A percentile compares a stretch with the other conserved stretches of the same genome.
These are phyloP conservation scores for Drosophila micromelanica DNA, from an alignment of 1,140 invertebrate species.

Conservation along the genomic window DNA sequence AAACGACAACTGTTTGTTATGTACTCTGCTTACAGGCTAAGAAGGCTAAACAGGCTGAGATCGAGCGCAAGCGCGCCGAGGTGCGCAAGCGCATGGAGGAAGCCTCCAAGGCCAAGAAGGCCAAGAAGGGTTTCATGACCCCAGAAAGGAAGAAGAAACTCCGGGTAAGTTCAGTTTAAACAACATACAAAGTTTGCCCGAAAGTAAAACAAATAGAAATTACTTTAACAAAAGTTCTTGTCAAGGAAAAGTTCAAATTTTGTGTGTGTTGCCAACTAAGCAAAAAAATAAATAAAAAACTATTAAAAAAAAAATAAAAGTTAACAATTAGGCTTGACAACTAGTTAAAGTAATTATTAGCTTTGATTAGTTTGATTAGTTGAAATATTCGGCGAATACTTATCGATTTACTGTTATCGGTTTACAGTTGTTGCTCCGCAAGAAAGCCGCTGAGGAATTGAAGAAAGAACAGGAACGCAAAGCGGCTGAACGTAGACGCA, in stretches of 20 bases:
- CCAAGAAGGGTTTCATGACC: conserved; percentile 99
- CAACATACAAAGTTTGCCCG: too few relatives aligned
- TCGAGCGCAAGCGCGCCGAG: conserved; percentile 97
- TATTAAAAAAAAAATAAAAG: too few relatives aligned
- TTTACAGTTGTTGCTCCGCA: conserved; percentile 96
- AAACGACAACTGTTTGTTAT: background rate
- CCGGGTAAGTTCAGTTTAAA: conserved; percentile 88
- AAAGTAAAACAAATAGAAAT: too few relatives aligned
- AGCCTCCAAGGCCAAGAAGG: conserved; percentile 97
- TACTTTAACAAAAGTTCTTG: too few relatives aligned
- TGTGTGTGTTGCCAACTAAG: too few relatives aligned
- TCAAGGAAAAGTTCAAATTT: too few relatives aligned
- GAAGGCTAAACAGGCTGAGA: conserved; percentile 97
- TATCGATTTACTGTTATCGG: background rate
- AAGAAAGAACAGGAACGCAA: conserved; percentile 99
- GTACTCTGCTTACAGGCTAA: conserved; percentile 88
- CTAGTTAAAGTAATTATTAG: too few relatives aligned
- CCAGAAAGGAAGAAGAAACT: conserved; percentile 99
- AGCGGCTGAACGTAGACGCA: conserved; percentile 98
- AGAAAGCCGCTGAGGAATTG: conserved; percentile 99
- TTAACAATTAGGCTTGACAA: too few relatives aligned
- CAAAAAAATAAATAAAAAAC: too few relatives aligned
- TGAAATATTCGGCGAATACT: too few relatives aligned
- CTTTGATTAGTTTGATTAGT: too few relatives aligned
- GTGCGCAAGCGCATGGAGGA: conserved; percentile 98